These are phyloP conservation scores for Cichlasoma orientale DNA, from an alignment of 2,797 vertebrate species.

Conservation along the genomic window DNA sequence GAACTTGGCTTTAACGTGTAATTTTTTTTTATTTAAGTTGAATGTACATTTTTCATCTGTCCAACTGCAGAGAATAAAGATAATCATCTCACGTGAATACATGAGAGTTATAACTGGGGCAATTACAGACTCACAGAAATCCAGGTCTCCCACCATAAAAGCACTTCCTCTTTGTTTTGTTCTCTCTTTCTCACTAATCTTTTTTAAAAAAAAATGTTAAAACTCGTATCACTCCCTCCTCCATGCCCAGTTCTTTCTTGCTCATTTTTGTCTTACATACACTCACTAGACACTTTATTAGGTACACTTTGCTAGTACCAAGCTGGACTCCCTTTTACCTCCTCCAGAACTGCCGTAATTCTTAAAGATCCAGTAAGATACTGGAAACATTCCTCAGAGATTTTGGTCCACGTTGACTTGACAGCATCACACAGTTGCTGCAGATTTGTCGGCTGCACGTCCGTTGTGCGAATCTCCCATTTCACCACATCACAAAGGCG, in stretches of 20 bases:
- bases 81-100: constrained; percentile 13
- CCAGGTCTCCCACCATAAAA: neutral
- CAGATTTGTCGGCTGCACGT: neutral
- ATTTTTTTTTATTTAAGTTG: neutral
- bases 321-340: neutral
- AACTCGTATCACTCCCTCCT: too few relatives aligned
- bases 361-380: neutral
- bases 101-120: constrained; percentile 29
- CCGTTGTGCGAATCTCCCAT: neutral
- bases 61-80: constrained; percentile 35
- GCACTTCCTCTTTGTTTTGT: constrained; percentile 17
- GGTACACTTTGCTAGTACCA: neutral
- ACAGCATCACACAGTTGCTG: neutral
- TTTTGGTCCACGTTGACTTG: neutral
- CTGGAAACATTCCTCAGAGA: accelerated
- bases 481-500: neutral
- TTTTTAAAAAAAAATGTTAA: too few relatives aligned
- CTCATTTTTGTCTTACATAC: neutral
- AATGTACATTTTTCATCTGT: constrained; percentile 7
- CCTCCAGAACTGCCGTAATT: neutral
- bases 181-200: constrained; percentile 16
- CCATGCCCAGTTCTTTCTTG: neutral
- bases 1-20: neutral
- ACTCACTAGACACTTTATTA: neutral
- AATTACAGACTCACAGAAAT: constrained; percentile 25